A percentile compares a stretch with the other conserved stretches of the same genome.
Conservation (phyloP, 2,113 vertebrate genomes). For the Trogon melanurus region DNA sequence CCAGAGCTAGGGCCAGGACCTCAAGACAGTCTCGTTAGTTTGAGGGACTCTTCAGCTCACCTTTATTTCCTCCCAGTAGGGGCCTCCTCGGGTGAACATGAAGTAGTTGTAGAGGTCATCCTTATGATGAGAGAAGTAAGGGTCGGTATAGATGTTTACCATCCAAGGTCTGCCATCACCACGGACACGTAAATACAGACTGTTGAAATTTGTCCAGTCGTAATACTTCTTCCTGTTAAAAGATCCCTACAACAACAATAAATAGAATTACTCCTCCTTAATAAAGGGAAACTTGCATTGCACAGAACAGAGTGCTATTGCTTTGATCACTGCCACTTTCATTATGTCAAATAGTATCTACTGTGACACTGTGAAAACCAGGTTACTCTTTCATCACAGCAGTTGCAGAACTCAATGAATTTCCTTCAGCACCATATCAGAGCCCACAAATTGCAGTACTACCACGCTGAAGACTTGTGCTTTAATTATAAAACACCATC, state of each 20-base stretch:
- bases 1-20: background rate
- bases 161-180: conserved; percentile 97
- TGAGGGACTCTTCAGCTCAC: conserved; percentile 53
- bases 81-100: conserved; percentile 92
- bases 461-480: background rate
- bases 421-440: background rate
- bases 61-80: conserved; percentile 98
- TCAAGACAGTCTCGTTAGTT: background rate
- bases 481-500: background rate
- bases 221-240: conserved; percentile 84
- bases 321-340: background rate
- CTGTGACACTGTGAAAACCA: background rate
- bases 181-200: conserved; percentile 86
- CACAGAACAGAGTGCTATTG: background rate
- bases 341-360: background rate
- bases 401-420: background rate
- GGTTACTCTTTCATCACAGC: background rate
- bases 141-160: conserved; percentile 85
- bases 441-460: background rate
- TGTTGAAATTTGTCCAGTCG: conserved; percentile 92
- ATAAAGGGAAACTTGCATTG: background rate
- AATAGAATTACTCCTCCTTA: conserved; percentile 8
- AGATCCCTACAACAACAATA: conserved; percentile 74
- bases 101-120: conserved; percentile 94
- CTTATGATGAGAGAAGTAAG: conserved; percentile 82